Base-by-base conservation (phyloP, 2,113 vertebrate genomes). In the Catharus bicknelli region DNA sequence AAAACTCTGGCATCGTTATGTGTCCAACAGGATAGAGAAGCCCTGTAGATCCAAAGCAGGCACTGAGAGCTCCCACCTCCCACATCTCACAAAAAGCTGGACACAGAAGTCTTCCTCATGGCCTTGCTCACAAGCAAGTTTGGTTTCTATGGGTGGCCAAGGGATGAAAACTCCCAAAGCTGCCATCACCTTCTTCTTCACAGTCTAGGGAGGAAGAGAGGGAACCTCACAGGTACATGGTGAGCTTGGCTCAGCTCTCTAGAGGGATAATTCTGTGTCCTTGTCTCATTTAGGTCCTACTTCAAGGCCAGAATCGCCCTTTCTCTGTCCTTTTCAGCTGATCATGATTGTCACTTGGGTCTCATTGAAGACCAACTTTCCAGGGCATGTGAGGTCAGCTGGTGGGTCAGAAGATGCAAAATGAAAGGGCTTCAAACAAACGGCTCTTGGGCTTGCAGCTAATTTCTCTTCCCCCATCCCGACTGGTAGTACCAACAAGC, bases 361-460 rank as follows among this genome's bases (percentile, higher is more conserved):
- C 15, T 76, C 34, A 51, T 23, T 16, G 34, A 76, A 72, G 25
- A 76, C 54, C 69, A 90, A 1, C 16, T 25, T 86, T 11, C 7
- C n/a, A 75, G 22, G 22, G 11, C 12, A 47, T 0, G 2, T 26
- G n/a, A 34, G 23, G 18, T 50, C 43, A 76, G 19, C 9, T 70
- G 22, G 13, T 8, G 3, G 43, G 25, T 81, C 47, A 74, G 51
- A 78, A 68, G 55, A 64, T 10, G 8, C 4, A 11, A 69, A 73
- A 77, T 50, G 29, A 58, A 83, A 92, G 16, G 5, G 12, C 13
- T 64, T 63, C 32, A 69, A 83, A 40, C 16, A 40, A 54, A 61
- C 0, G 1, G 7, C 10, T 76, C 5, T 45, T 26, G 1, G 34
- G 8, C 9, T 83, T 51, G 58, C 38, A 53, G 51, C 4, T 83